A percentile compares a stretch with the other conserved stretches of the same genome.
phyloP scores from a whole-genome alignment of 1,140 invertebrate genomes.

The Gryon sp. region DNA sequence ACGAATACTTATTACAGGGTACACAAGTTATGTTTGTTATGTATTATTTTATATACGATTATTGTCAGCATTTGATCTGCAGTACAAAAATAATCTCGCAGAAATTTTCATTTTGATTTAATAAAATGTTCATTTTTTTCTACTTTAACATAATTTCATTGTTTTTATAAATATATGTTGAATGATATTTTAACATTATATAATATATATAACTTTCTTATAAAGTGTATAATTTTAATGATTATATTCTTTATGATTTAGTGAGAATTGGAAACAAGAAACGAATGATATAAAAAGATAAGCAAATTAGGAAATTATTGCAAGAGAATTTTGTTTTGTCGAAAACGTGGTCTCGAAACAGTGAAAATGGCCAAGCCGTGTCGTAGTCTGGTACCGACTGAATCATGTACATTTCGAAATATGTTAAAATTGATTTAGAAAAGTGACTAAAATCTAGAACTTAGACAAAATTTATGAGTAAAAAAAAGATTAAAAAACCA shows the following conservation, averaged over 20 bases:
- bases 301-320: constrained; percentile 30
- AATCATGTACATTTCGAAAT: too few relatives aligned
- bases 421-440: too few relatives aligned
- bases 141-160: too few relatives aligned
- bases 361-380: constrained; percentile 42
- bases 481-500: constrained; percentile 8
- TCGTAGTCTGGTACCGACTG: constrained; percentile 71
- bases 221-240: too few relatives aligned
- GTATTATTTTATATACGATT: constrained; percentile 67
- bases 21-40: constrained; percentile 70
- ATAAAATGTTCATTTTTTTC: too few relatives aligned
- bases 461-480: constrained; percentile 61
- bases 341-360: constrained; percentile 60
- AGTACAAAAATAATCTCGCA: constrained; percentile 42
- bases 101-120: constrained; percentile 17
- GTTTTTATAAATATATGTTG: too few relatives aligned
- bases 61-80: constrained; percentile 64
- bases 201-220: too few relatives aligned
- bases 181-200: too few relatives aligned
- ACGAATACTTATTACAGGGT: constrained; percentile 70
- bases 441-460: too few relatives aligned
- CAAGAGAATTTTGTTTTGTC: constrained; percentile 13
- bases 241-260: too few relatives aligned
- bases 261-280: too few relatives aligned
- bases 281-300: too few relatives aligned